Base-by-base conservation (phyloP, 2,797 vertebrate species). In the Falco rusticolus region DNA sequence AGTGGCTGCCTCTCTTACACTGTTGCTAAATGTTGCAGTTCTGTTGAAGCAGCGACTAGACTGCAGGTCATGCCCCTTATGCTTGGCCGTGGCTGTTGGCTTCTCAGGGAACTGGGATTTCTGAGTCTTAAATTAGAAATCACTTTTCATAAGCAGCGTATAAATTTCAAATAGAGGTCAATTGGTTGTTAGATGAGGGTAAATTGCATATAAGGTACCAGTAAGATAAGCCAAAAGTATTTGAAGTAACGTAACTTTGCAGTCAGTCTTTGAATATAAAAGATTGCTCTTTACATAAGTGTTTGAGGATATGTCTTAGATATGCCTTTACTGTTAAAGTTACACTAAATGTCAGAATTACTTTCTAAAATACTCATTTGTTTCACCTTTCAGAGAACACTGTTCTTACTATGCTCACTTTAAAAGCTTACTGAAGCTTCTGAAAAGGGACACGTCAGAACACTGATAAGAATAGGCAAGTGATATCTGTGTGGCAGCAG, bases 1-100 rank as follows among this genome's bases (percentile, higher is more conserved):
- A 34, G 7, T 60, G 37, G 41, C 15, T 51, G 28, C 29, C 31
- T n/a, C 71, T 75, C 26, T 75, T 47, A 50, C 10, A 28, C n/a
- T 34, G 8, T 29, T 26, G 22, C 45, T 74, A 48, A 43, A n/a
- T 79, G 28, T 37, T 51, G 29, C 17, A 31, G 11, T 28, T 65
- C 29, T 57, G 1, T 33, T 66, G 16, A 45, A 54, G 26, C 5
- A 8, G 5, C 43, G 63, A 22, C 5, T 41, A 16, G 20, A 18
- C 34, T 69, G 65, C 9, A 19, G 4, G 0, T 68, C 54, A 13
- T 11, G 37, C 8, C 4, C 3, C 0, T 69, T 25, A 9, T 7
- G 13, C 22, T 57, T 70, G 51, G 48, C 41, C 7, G 3, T 48
- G 24, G 13, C 26, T 37, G 10, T 43, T 57, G n/a, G 7, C 26